Evolutionary conservation across 2,797 vertebrate genomes (phyloP).

Genomic region (Cryptoblepharus egeriae): DNA sequence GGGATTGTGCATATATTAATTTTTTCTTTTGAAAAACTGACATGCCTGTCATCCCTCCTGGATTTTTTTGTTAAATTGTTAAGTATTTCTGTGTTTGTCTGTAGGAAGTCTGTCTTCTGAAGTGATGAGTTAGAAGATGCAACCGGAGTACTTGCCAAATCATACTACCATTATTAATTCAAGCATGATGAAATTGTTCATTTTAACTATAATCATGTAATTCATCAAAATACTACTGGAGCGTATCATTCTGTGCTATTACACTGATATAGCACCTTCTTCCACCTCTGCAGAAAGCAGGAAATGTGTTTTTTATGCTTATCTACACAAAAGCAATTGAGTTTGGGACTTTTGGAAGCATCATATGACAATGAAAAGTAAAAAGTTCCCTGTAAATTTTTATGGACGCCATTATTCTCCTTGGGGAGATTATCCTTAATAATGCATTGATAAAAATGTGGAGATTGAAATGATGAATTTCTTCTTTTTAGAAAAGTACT

Average conservation of each 20-base stretch:
- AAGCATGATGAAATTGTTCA: constrained; percentile 90
- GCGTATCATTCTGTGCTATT: constrained; percentile 83
- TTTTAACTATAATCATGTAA: constrained; percentile 93
- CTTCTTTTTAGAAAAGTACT: background rate
- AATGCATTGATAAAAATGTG: constrained; percentile 25
- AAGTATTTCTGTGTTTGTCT: constrained; percentile 56
- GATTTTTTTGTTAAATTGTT: constrained; percentile 45
- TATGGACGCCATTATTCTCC: constrained; percentile 50
- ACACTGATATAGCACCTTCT: constrained; percentile 82
- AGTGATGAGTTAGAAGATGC: constrained; percentile 82
- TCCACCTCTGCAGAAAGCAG: constrained; percentile 74
- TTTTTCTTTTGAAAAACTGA: constrained; percentile 56
- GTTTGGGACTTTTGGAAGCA: constrained; percentile 62
- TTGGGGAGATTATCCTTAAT: constrained; percentile 54
- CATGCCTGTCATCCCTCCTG: constrained; percentile 20
- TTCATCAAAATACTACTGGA: constrained; percentile 91
- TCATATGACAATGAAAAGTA: constrained; percentile 64
- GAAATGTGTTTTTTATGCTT: constrained; percentile 76
- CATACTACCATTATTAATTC: constrained; percentile 80
- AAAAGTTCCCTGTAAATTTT: constrained; percentile 62
- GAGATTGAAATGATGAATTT: constrained; percentile 46
- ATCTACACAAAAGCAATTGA: constrained; percentile 73
- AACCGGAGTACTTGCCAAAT: constrained; percentile 80
- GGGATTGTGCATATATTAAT: constrained; percentile 52
- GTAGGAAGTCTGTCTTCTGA: constrained; percentile 76